phyloP scores from a whole-genome alignment of 2,113 vertebrate genomes.

The Cebus imitator region DNA sequence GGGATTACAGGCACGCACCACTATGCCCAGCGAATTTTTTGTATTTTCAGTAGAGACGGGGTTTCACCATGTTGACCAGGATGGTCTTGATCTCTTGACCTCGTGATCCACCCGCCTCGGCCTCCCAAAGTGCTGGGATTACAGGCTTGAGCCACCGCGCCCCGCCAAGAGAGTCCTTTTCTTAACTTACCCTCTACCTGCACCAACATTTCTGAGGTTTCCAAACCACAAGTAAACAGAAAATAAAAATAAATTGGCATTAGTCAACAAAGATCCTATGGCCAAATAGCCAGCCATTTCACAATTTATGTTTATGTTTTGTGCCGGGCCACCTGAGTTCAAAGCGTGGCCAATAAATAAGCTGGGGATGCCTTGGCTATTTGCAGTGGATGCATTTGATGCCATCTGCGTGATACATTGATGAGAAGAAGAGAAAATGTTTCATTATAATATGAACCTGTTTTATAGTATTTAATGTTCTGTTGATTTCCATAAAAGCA shows the following conservation, averaged over 20 bases:
- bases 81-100: too few species aligned
- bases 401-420: neutral
- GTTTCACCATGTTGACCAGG: too few species aligned
- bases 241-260: neutral
- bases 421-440: neutral
- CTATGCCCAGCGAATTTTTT: too few species aligned
- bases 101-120: too few species aligned
- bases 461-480: neutral
- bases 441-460: neutral
- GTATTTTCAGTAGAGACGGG: too few species aligned
- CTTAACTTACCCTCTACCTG: neutral
- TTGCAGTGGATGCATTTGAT: neutral
- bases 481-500: neutral
- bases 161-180: neutral
- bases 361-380: neutral
- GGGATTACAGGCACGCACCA: too few species aligned
- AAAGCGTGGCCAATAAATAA: neutral
- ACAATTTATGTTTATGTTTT: neutral
- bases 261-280: neutral
- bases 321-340: neutral
- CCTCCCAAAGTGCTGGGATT: too few species aligned
- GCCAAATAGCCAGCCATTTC: conserved; percentile 18
- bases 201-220: neutral
- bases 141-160: too few species aligned
- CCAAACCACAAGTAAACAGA: neutral